Conservation (phyloP, 2,113 vertebrate species). For the Colius striatus region DNA sequence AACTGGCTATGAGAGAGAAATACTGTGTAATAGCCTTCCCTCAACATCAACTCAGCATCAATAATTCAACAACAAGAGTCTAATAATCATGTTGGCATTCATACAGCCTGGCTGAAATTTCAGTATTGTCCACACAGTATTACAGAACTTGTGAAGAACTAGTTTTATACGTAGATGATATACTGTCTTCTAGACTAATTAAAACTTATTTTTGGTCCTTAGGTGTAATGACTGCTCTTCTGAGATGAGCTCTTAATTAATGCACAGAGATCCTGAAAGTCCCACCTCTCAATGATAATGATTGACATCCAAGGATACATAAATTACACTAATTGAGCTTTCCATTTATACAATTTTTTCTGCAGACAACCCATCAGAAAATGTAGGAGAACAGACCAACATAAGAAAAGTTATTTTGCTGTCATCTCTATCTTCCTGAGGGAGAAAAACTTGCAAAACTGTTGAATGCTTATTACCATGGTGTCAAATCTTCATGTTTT, state of each 20-base stretch:
- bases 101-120: not conserved
- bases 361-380: slow-evolving; percentile 78
- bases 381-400: slow-evolving; percentile 79
- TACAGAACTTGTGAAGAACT: slow-evolving; percentile 30
- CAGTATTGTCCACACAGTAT: not conserved
- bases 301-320: slow-evolving; percentile 82
- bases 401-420: slow-evolving; percentile 53
- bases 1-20: slow-evolving; percentile 21
- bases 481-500: slow-evolving; percentile 5
- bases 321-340: slow-evolving; percentile 83
- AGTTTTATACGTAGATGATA: slow-evolving; percentile 73
- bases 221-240: slow-evolving; percentile 81
- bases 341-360: slow-evolving; percentile 60
- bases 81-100: not conserved
- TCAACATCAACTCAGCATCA: slow-evolving; percentile 11
- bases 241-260: slow-evolving; percentile 86
- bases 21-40: not conserved
- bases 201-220: slow-evolving; percentile 83
- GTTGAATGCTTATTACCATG: not conserved
- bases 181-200: slow-evolving; percentile 76
- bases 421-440: slow-evolving; percentile 35
- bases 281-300: slow-evolving; percentile 82
- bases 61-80: not conserved
- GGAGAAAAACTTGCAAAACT: slow-evolving; percentile 25
- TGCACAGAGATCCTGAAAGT: slow-evolving; percentile 77